Percentiles rank a stretch among this genome's conserved stretches.
Conservation (phyloP, 2,888 invertebrate genomes). For the Myopa tessellatipennis region DNA sequence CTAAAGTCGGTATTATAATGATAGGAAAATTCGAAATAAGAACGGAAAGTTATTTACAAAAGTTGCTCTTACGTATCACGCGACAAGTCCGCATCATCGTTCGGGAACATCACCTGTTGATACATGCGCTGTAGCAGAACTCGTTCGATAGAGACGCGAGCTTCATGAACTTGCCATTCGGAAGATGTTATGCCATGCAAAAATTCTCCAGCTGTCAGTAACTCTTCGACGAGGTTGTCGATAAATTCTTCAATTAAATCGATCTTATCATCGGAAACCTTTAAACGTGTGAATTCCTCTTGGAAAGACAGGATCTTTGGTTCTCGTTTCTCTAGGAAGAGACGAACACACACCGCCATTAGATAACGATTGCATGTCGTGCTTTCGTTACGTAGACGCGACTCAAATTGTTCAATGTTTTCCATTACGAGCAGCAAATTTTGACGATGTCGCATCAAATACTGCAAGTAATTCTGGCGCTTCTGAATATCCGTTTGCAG, state of each 20-base stretch:
- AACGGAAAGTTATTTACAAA: background rate
- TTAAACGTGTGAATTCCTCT: slow-evolving; percentile 81
- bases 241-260: slow-evolving; percentile 88
- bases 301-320: slow-evolving; percentile 79
- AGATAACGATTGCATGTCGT: slow-evolving; percentile 80
- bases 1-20: slow-evolving; percentile 67
- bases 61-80: slow-evolving; percentile 81
- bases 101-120: slow-evolving; percentile 93
- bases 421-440: slow-evolving; percentile 81
- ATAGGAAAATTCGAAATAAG: background rate
- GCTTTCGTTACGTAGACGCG: slow-evolving; percentile 76
- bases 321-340: slow-evolving; percentile 85
- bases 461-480: slow-evolving; percentile 83
- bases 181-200: slow-evolving; percentile 75
- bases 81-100: slow-evolving; percentile 94
- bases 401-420: slow-evolving; percentile 75
- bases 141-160: slow-evolving; percentile 86
- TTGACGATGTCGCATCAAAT: slow-evolving; percentile 84
- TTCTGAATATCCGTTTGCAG: slow-evolving; percentile 81
- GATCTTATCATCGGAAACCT: slow-evolving; percentile 90
- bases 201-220: slow-evolving; percentile 76
- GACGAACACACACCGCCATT: slow-evolving; percentile 79
- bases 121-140: slow-evolving; percentile 93
- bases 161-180: slow-evolving; percentile 77
- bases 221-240: slow-evolving; percentile 75